These are phyloP conservation scores for Myiotriccus ornatus DNA, from an alignment of 2,797 vertebrate species.

Conservation along the genomic window DNA sequence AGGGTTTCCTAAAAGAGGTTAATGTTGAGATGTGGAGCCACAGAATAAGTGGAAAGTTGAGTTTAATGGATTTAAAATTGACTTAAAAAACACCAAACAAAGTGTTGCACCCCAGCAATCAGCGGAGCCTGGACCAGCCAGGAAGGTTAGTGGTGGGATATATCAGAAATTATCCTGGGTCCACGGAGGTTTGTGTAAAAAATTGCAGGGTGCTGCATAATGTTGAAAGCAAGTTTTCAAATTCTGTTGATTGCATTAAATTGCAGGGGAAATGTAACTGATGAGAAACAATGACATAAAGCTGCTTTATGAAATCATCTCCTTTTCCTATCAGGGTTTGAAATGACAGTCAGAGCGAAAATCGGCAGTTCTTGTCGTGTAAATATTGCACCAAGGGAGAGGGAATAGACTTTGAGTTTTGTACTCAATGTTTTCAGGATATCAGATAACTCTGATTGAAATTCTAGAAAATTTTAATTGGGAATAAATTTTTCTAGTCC, in stretches of 20 bases:
- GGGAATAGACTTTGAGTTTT: accelerated
- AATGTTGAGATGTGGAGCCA: neutral
- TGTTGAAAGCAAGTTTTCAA: constrained; percentile 10
- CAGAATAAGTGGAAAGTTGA: constrained; percentile 7
- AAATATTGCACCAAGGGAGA: neutral
- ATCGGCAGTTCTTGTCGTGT: neutral
- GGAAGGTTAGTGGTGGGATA: neutral
- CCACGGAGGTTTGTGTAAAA: neutral
- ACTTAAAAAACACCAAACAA: neutral
- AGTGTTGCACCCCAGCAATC: neutral
- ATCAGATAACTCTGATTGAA: neutral
- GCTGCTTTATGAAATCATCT: neutral
- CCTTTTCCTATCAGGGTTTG: neutral
- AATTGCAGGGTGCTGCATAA: neutral
- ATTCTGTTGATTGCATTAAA: neutral
- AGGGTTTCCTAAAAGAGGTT: constrained; percentile 29
- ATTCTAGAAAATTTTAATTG: neutral
- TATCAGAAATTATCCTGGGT: neutral
- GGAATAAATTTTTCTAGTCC: neutral
- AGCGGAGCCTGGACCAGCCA: neutral
- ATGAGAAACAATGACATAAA: neutral
- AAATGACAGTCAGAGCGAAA: neutral
- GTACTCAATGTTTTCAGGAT: neutral
- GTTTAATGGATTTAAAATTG: constrained; percentile 51
- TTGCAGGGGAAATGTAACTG: neutral